Conservation (phyloP, 2,113 vertebrate genomes). For the cat (Felis catus) region DNA sequence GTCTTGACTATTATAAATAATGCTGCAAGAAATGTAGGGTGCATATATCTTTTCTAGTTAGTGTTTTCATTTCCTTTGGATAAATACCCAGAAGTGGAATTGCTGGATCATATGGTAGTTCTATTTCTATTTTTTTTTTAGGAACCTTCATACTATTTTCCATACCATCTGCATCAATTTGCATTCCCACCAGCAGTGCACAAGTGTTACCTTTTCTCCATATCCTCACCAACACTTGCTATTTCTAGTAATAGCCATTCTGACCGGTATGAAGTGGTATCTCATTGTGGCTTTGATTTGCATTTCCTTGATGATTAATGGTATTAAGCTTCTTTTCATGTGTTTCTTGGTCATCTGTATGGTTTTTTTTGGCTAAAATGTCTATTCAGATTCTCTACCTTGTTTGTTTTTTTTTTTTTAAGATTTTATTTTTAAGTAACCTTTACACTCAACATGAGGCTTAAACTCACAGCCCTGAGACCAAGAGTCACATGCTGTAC, state of each 20-base stretch:
- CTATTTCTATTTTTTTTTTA: background rate
- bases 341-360: background rate
- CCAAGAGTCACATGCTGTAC: no score
- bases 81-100: background rate
- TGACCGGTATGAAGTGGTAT: background rate
- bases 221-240: background rate
- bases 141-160: background rate
- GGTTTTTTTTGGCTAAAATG: background rate
- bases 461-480: no score
- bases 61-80: background rate
- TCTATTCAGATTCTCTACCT: background rate
- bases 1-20: background rate
- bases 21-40: background rate
- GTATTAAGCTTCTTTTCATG: background rate
- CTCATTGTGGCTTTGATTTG: background rate
- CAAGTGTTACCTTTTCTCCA: background rate
- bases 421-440: no score
- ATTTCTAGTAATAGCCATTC: background rate
- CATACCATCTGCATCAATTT: background rate
- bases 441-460: no score
- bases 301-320: background rate
- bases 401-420: background rate
- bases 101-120: background rate
- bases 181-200: background rate
- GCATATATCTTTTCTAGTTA: background rate